Evolutionary conservation across 2,113 vertebrate species (phyloP).

Genomic region (Amblyornis subalaris): DNA sequence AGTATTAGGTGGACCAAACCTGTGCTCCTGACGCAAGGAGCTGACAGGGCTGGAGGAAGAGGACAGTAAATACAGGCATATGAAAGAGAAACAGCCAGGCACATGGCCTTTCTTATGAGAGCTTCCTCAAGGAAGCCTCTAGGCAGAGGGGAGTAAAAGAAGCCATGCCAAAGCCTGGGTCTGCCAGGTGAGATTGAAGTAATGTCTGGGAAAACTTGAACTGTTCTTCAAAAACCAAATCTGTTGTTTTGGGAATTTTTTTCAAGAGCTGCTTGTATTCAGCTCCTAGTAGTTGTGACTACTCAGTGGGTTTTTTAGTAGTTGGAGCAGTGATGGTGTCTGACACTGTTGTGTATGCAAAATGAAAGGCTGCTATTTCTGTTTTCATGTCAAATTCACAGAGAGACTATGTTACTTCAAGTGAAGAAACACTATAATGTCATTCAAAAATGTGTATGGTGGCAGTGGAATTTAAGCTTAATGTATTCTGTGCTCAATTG

Average conservation of each 20-base stretch:
- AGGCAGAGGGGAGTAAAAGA: not conserved
- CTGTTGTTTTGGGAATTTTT: not conserved
- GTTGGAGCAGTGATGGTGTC: not conserved
- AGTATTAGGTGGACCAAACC: not conserved
- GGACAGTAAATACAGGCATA: not conserved
- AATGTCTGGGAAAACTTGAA: not conserved
- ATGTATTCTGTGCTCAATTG: slow-evolving; percentile 1
- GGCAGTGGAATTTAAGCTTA: not conserved
- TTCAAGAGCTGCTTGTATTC: not conserved
- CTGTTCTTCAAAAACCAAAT: not conserved
- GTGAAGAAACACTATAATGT: not conserved
- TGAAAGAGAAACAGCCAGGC: not conserved
- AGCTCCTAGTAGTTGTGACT: not conserved
- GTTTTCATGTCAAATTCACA: not conserved
- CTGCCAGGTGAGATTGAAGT: not conserved
- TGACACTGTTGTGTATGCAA: not conserved
- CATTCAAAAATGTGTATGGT: not conserved
- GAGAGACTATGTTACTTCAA: not conserved
- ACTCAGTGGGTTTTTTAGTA: not conserved
- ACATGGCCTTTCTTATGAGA: not conserved
- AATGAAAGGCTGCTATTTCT: not conserved
- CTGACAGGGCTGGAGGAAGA: not conserved
- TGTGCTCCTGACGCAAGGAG: not conserved
- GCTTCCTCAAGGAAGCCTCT: not conserved
- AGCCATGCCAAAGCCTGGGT: not conserved